Base-by-base conservation (phyloP, 2,888 invertebrate genomes). In the Phengaris alcon region DNA sequence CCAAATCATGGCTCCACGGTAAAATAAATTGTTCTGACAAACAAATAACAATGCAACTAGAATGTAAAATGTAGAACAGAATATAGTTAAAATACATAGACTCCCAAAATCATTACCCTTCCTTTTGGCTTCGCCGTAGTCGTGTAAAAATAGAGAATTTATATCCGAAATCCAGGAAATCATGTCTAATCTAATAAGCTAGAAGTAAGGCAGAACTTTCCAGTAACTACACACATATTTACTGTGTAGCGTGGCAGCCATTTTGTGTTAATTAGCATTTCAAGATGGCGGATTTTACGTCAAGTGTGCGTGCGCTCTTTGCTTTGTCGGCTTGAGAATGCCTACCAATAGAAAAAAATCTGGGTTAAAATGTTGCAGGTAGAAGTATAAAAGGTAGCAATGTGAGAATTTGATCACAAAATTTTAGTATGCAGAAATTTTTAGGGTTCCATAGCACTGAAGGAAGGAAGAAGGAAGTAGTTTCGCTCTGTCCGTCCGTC, bases 231-330 rank as follows among this genome's bases (percentile, higher is more conserved):
- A 74, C 75, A 74, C 74, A 74, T 76, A 59, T 74, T 46, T 64
- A 15, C 35, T 12, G 75, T 64, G 59, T 72, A 51, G 46, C 55
- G 51, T 69, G 64, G 68, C 77, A 44, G 77, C 76, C 77, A 79
- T 78, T 74, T 78, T 76, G 78, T 76, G 64, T 72, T 74, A 75
- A 79, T 76, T 79, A 79, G 76, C 73, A 77, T 74, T 55, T 68
- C 55, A 77, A 77, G 73, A 77, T 77, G 78, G 77, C 76, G 77
- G 72, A 13, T 13, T 54, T 35, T 35, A 48, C 48, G 48, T 48
- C 48, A 6, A 48, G 64, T n/a, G 51, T 22, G 72, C 35, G 51
- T 22, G 72, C 35, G 35, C 54, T 52, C 51, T 54, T 72, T 69
- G 10, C 68, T 72, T 72, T 72, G 72, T 70, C 70, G 70, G 48